Evolutionary conservation across 2,888 invertebrate species (phyloP).

Genomic region (Arrhopalites spinosus): DNA sequence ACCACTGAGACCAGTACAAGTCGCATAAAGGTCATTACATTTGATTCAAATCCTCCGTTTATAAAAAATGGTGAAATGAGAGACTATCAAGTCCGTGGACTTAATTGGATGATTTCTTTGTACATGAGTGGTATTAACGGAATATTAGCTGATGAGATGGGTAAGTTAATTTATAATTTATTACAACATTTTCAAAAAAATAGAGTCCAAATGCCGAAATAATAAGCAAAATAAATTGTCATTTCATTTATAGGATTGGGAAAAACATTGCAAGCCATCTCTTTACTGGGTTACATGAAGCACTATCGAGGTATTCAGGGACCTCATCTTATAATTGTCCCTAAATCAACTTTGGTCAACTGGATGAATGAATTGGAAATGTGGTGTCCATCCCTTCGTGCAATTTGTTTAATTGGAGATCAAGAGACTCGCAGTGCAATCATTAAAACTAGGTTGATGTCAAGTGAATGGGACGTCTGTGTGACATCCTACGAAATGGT

Average conservation of each 20-base stretch:
- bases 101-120: constrained; percentile 99
- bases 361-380: constrained; percentile 98
- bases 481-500: constrained; percentile 99
- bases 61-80: constrained; percentile 92
- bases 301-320: constrained; percentile 87
- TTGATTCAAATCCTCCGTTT: constrained; percentile 88
- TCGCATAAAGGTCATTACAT: constrained; percentile 78
- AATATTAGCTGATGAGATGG: constrained; percentile 98
- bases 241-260: constrained; percentile 87
- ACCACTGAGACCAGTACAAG: constrained; percentile 65
- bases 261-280: constrained; percentile 98
- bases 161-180: background rate
- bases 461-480: constrained; percentile 97
- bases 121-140: constrained; percentile 98
- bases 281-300: constrained; percentile 93
- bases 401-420: constrained; percentile 95
- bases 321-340: constrained; percentile 97
- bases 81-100: constrained; percentile 95
- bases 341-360: constrained; percentile 96
- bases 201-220: background rate
- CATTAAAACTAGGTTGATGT: constrained; percentile 85
- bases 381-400: constrained; percentile 92
- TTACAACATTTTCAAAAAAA: background rate
- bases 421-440: constrained; percentile 87
- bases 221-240: background rate